phyloP scores from a whole-genome alignment of 2,797 vertebrate genomes.

The Acanthurus tractus region DNA sequence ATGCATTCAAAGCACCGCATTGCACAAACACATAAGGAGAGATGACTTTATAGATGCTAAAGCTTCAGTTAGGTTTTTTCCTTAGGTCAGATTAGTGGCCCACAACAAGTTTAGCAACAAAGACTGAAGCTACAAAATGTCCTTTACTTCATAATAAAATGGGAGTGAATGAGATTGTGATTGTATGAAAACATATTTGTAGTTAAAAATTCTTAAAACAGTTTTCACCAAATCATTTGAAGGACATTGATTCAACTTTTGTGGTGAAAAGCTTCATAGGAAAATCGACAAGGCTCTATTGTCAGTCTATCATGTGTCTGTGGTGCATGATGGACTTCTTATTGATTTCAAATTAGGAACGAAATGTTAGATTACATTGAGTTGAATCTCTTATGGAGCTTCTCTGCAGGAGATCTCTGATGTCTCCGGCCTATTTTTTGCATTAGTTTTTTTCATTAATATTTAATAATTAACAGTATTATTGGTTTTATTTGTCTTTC shows the following conservation, averaged over 20 bases:
- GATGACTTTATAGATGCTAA: background rate
- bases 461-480: background rate
- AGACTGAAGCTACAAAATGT: background rate
- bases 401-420: background rate
- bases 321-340: too few relatives aligned
- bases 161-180: background rate
- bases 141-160: background rate
- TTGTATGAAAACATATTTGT: background rate
- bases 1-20: constrained; percentile 13
- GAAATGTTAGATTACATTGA: background rate
- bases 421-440: background rate
- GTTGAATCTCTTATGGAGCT: background rate
- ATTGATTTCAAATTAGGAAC: background rate
- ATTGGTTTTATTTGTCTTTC: background rate
- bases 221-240: background rate
- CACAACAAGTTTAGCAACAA: background rate
- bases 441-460: too few relatives aligned
- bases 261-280: background rate
- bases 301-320: background rate
- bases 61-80: background rate
- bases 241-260: background rate
- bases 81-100: background rate
- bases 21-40: background rate
- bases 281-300: background rate
- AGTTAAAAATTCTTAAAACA: background rate